Evolutionary conservation across 2,888 invertebrate genomes (phyloP).

Genomic region (Macrophya annulata): DNA sequence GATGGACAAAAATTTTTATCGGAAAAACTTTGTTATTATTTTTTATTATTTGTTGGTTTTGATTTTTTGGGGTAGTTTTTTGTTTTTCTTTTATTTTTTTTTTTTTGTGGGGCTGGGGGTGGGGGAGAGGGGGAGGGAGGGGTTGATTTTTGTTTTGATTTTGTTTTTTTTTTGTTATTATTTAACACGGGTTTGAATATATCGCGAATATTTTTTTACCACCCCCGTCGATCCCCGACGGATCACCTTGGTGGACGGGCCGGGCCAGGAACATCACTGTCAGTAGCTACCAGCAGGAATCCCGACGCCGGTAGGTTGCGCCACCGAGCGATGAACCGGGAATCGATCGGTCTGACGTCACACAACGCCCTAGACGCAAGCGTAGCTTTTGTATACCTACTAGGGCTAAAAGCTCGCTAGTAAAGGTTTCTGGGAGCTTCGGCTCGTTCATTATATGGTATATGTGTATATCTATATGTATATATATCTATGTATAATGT

Average conservation of each 20-base stretch:
- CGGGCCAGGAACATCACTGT: constrained; percentile 56
- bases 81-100: background rate
- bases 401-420: constrained; percentile 4
- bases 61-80: too few species aligned
- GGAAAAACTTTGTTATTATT: background rate
- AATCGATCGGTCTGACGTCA: constrained; percentile 58
- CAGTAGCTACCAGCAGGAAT: constrained; percentile 62
- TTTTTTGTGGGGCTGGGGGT: too few species aligned
- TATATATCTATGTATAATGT: too few species aligned
- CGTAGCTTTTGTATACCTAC: constrained; percentile 34
- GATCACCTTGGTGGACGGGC: constrained; percentile 54
- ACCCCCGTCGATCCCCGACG: constrained; percentile 49
- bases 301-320: constrained; percentile 73
- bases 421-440: constrained; percentile 15
- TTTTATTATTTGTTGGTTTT: too few species aligned
- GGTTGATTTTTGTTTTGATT: background rate
- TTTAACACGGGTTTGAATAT: background rate
- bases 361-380: constrained; percentile 51
- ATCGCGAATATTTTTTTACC: constrained; percentile 33
- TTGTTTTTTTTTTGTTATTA: background rate
- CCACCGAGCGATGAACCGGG: constrained; percentile 63
- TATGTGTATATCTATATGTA: too few species aligned
- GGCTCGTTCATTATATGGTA: background rate
- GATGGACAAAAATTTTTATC: background rate
- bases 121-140: too few species aligned